Evolutionary conservation across 1,140 invertebrate species (phyloP).

Genomic region (Vanessa atalanta): DNA sequence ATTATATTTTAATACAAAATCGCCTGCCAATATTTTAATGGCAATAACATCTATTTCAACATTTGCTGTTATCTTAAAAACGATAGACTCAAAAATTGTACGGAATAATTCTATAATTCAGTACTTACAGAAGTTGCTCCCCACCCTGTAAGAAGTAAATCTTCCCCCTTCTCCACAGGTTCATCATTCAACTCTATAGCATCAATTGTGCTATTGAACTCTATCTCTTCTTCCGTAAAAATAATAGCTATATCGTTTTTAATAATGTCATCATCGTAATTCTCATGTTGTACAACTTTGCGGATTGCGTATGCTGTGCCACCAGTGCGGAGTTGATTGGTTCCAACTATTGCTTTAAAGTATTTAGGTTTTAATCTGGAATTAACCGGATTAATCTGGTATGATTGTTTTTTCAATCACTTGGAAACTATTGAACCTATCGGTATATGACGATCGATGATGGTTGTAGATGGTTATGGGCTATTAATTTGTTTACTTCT

Average conservation of each 20-base stretch:
- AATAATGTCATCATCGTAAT: conserved; percentile 64
- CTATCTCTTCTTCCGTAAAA: conserved; percentile 65
- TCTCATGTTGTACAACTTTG: conserved; percentile 66
- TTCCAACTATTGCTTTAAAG: conserved; percentile 72
- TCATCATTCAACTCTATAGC: conserved; percentile 68
- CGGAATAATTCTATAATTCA: not conserved
- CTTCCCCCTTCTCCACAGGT: conserved; percentile 62
- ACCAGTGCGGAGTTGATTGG: conserved; percentile 65
- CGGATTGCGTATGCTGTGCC: conserved; percentile 62
- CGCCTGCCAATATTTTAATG: conserved; percentile 3
- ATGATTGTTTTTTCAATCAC: not conserved
- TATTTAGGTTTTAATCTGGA: conserved; percentile 66
- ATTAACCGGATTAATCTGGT: not conserved
- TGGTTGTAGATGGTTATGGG: too few species aligned
- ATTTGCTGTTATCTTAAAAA: not conserved
- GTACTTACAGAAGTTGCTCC: conserved; percentile 70
- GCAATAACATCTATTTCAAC: not conserved
- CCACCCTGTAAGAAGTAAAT: conserved; percentile 71
- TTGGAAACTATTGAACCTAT: too few species aligned
- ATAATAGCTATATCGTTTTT: conserved; percentile 74
- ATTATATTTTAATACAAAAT: not conserved
- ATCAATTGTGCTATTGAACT: conserved; percentile 72
- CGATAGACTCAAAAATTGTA: not conserved
- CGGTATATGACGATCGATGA: too few species aligned
- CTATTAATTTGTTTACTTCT: too few species aligned